Conservation (phyloP, 2,888 invertebrate genomes). For the Pyrrhia umbra region DNA sequence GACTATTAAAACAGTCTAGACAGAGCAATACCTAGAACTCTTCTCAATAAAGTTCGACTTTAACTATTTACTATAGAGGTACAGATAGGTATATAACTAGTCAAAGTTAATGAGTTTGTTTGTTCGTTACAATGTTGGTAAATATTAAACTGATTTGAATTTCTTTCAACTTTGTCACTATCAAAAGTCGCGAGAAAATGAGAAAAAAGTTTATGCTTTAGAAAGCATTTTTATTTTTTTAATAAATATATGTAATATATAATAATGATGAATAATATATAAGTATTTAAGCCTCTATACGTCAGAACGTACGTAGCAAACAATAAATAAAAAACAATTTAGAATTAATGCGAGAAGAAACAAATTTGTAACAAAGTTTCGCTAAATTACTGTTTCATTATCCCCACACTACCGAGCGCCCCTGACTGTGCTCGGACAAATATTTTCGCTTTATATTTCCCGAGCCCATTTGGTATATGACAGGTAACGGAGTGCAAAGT, state of each 20-base stretch:
- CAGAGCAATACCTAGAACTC: slow-evolving; percentile 3
- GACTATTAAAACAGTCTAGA: slow-evolving; percentile 30
- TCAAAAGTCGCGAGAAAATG: slow-evolving; percentile 1
- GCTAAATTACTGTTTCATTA: slow-evolving; percentile 42
- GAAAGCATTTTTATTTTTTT: neutral
- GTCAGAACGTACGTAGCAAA: slow-evolving; percentile 26
- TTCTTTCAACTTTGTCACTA: slow-evolving; percentile 8
- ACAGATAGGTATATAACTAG: slow-evolving; percentile 5
- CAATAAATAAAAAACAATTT: slow-evolving; percentile 48
- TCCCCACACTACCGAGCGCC: slow-evolving; percentile 24
- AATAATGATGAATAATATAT: too few relatives aligned
- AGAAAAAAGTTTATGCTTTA: neutral
- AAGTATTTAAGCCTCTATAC: slow-evolving; percentile 12
- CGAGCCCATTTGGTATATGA: slow-evolving; percentile 37
- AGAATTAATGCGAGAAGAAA: slow-evolving; percentile 20
- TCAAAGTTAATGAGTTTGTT: slow-evolving; percentile 52
- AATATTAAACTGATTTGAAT: slow-evolving; percentile 39
- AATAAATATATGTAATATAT: too few relatives aligned
- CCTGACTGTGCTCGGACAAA: slow-evolving; percentile 17
- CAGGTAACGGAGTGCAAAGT: slow-evolving; percentile 56
- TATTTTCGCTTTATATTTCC: slow-evolving; percentile 35
- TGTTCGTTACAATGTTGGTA: slow-evolving; percentile 29
- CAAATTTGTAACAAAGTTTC: slow-evolving; percentile 32
- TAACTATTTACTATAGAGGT: slow-evolving; percentile 8
- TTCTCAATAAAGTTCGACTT: slow-evolving; percentile 21